These are phyloP conservation scores for Apostichopus japonicus DNA, from an alignment of 35 echinoderm and acorn worm species.

Conservation along the genomic window DNA sequence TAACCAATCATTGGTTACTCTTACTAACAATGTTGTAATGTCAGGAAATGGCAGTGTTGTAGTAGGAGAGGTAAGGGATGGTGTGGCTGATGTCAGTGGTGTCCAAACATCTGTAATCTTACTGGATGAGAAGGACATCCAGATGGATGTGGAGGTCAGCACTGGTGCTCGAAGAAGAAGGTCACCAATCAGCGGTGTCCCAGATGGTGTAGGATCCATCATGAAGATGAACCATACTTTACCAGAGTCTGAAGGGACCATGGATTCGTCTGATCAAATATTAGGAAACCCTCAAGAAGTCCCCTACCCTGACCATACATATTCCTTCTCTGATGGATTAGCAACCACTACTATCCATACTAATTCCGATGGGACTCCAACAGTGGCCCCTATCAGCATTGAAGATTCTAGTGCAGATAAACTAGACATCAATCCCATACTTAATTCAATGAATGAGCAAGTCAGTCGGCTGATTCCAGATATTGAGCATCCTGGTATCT, in stretches of 20 bases:
- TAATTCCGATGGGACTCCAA: constrained; percentile 62
- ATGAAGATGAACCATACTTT: constrained; percentile 38
- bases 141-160: constrained; percentile 53
- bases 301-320: constrained; percentile 78
- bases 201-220: constrained; percentile 42
- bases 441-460: constrained; percentile 70
- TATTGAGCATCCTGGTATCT: constrained; percentile 49
- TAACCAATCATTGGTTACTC: neutral
- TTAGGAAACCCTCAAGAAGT: constrained; percentile 53
- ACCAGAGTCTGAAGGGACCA: neutral
- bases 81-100: constrained; percentile 5
- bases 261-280: neutral
- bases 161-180: constrained; percentile 31
- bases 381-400: constrained; percentile 52
- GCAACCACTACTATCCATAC: constrained; percentile 45
- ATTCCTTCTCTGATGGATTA: constrained; percentile 63
- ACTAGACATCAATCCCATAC: constrained; percentile 62
- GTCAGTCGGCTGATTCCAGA: constrained; percentile 57
- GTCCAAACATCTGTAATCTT: constrained; percentile 1
- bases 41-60: constrained; percentile 19
- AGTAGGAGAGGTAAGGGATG: neutral
- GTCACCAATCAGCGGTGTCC: constrained; percentile 18
- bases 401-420: constrained; percentile 58
- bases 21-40: neutral
- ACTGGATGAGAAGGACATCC: constrained; percentile 55